phyloP scores from a whole-genome alignment of 1,140 invertebrate species.

The Pemphigus obesinymphae region DNA sequence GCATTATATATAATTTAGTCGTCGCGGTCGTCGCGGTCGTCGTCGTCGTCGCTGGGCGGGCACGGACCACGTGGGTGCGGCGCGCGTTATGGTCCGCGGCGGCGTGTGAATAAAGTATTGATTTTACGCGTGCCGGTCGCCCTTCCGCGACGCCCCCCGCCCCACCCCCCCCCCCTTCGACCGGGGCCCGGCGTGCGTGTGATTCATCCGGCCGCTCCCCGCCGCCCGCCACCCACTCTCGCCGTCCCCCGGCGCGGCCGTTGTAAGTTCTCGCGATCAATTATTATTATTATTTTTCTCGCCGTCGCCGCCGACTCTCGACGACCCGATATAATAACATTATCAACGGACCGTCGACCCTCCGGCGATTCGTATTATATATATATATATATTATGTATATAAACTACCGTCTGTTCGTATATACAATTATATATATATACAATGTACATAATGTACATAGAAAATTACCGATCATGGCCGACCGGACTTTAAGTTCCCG shows the following conservation, averaged over 20 bases:
- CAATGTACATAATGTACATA: no score
- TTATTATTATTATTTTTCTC: no score
- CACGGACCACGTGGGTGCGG: conserved; percentile 19
- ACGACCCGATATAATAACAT: neutral
- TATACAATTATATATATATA: neutral
- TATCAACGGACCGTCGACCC: neutral
- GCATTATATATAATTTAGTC: neutral
- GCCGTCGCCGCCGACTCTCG: neutral
- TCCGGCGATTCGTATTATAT: neutral
- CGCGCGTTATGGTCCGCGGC: neutral
- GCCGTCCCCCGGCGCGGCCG: neutral
- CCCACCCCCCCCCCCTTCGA: neutral
- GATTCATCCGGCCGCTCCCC: conserved; percentile 6
- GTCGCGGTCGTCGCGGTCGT: neutral
- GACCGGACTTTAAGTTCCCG: no score
- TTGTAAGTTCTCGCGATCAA: conserved; percentile 8
- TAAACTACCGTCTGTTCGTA: neutral
- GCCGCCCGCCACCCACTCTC: neutral
- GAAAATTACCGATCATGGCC: no score
- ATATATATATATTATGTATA: neutral
- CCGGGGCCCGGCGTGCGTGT: neutral
- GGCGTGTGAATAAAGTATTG: conserved; percentile 29
- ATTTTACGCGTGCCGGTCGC: conserved; percentile 28
- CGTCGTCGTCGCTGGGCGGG: neutral
- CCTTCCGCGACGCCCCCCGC: neutral